phyloP scores from a whole-genome alignment of 1,140 invertebrate genomes.

The Drosophila dunni region DNA sequence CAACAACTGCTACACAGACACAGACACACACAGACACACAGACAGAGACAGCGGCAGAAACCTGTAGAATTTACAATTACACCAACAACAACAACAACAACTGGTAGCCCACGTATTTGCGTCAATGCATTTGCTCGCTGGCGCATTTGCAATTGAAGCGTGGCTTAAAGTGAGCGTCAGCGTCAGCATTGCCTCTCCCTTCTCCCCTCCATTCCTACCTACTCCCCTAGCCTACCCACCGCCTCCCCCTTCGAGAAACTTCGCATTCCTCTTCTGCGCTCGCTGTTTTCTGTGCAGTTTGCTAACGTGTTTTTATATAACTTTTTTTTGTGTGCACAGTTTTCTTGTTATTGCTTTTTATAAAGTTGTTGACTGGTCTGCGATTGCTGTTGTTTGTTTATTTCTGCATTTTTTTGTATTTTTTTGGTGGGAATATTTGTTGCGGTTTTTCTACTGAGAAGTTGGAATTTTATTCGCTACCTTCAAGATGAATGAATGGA shows the following conservation, averaged over 20 bases:
- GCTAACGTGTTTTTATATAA: slow-evolving; percentile 81
- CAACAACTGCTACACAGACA: slow-evolving; percentile 61
- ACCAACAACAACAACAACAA: slow-evolving; percentile 58
- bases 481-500: slow-evolving; percentile 31
- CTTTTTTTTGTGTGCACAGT: slow-evolving; percentile 73
- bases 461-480: slow-evolving; percentile 62
- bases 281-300: slow-evolving; percentile 26
- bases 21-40: slow-evolving; percentile 10
- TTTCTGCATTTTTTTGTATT: slow-evolving; percentile 39
- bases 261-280: background rate
- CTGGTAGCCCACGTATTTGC: slow-evolving; percentile 62
- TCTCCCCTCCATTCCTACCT: background rate
- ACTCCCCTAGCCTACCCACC: background rate
- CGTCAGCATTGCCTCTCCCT: slow-evolving; percentile 9
- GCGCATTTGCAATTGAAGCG: slow-evolving; percentile 79
- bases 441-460: slow-evolving; percentile 15
- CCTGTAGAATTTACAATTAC: slow-evolving; percentile 82
- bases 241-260: too few species aligned
- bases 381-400: slow-evolving; percentile 18
- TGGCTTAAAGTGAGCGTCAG: slow-evolving; percentile 71
- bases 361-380: slow-evolving; percentile 40
- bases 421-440: slow-evolving; percentile 70
- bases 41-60: slow-evolving; percentile 53
- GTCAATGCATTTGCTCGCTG: slow-evolving; percentile 73
- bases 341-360: slow-evolving; percentile 45